Percentiles rank a stretch among this genome's conserved stretches.
Conservation (phyloP, 2,797 vertebrate genomes). For the Danio albolineatus region DNA sequence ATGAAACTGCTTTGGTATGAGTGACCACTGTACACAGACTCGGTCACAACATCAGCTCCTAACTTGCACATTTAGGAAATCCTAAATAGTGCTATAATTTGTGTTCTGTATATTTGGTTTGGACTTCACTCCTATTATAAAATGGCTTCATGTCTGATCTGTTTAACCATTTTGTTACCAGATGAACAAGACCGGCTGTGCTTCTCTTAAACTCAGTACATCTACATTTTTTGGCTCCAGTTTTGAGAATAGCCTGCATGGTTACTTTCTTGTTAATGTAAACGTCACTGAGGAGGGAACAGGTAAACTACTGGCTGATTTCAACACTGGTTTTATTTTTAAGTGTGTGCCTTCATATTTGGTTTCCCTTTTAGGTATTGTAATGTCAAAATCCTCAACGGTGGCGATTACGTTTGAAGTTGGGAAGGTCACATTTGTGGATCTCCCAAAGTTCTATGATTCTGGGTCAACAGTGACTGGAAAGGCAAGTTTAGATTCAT, state of each 20-base stretch:
- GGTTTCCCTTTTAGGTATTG: constrained; percentile 11
- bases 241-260: background rate
- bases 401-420: constrained; percentile 18
- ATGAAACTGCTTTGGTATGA: constrained; percentile 5
- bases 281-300: constrained; percentile 52
- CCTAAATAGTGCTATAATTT: too few relatives aligned
- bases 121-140: too few relatives aligned
- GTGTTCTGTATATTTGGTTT: too few relatives aligned
- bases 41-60: too few relatives aligned
- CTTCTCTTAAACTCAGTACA: background rate
- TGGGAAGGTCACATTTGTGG: constrained; percentile 39
- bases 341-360: background rate
- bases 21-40: background rate
- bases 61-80: constrained; percentile 45
- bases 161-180: background rate
- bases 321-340: background rate
- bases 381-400: background rate
- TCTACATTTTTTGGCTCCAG: constrained; percentile 11
- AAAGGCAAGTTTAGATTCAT: constrained; percentile 17
- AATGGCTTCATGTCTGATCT: too few relatives aligned
- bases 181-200: constrained; percentile 43
- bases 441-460: constrained; percentile 27
- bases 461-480: background rate
- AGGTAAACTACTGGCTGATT: constrained; percentile 25
- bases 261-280: background rate